Conservation (phyloP, 2,797 vertebrate species). For the Tragopan temminckii region DNA sequence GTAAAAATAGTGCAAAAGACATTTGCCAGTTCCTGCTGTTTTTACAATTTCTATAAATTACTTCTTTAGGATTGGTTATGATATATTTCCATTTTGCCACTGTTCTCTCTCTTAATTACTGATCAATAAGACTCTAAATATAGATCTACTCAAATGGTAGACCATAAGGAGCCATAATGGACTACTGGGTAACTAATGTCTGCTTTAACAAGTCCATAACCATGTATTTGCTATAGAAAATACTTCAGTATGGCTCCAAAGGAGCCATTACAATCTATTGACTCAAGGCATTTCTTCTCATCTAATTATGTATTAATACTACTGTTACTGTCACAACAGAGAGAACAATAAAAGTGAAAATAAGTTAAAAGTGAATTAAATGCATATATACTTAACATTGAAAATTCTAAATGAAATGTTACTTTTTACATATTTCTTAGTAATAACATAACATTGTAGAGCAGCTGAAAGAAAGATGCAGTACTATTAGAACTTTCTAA, state of each 20-base stretch:
- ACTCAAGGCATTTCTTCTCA: constrained; percentile 45
- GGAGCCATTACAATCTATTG: constrained; percentile 71
- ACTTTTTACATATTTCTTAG: neutral
- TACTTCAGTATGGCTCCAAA: constrained; percentile 75
- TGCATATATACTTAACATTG: neutral
- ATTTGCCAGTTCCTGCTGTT: constrained; percentile 26
- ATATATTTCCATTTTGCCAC: constrained; percentile 64
- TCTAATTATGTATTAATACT: constrained; percentile 59
- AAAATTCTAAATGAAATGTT: neutral
- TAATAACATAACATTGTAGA: neutral
- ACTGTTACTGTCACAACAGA: constrained; percentile 58
- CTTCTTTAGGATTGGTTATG: constrained; percentile 44
- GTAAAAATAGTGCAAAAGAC: constrained; percentile 12
- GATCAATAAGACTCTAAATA: constrained; percentile 83
- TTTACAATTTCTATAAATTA: constrained; percentile 39
- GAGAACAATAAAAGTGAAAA: constrained; percentile 7
- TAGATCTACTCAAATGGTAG: constrained; percentile 79
- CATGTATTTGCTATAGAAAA: constrained; percentile 78
- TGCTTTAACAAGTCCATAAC: constrained; percentile 84
- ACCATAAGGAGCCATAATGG: constrained; percentile 82
- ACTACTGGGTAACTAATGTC: constrained; percentile 82
- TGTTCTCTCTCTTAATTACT: constrained; percentile 64
- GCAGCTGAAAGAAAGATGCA: neutral
- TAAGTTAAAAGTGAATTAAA: constrained; percentile 29
- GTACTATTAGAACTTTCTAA: neutral